A percentile compares a stretch with the other conserved stretches of the same genome.
Conservation (phyloP, 2,113 vertebrate species). For the Channa argus region DNA sequence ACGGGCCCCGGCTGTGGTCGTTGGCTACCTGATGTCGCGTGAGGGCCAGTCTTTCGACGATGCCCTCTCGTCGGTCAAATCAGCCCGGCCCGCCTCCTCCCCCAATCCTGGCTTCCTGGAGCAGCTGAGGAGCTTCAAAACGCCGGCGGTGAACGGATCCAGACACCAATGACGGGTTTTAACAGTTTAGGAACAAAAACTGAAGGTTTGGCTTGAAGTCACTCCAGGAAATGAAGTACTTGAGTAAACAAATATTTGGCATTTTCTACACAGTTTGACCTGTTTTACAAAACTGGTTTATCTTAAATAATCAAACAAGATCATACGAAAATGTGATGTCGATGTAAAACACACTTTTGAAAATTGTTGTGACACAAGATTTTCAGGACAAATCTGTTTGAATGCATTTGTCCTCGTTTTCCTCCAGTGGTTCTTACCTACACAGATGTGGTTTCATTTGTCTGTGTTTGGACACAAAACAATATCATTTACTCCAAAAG, state of each 20-base stretch:
- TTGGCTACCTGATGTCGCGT: conserved; percentile 92
- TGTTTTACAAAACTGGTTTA: background rate
- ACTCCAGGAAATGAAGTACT: background rate
- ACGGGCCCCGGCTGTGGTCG: conserved; percentile 89
- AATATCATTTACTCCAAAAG: background rate
- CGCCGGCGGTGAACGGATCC: conserved; percentile 38
- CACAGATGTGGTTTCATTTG: background rate
- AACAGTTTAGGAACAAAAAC: background rate
- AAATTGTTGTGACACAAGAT: too few relatives aligned
- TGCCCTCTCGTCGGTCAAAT: conserved; percentile 90
- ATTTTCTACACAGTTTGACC: background rate
- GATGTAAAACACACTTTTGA: too few relatives aligned
- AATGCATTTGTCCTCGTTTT: background rate
- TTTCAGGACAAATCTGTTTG: too few relatives aligned
- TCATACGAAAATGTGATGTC: too few relatives aligned
- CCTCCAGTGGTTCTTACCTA: too few relatives aligned
- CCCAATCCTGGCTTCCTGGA: conserved; percentile 94
- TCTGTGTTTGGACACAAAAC: background rate
- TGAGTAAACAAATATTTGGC: background rate
- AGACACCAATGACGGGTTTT: conserved; percentile 21
- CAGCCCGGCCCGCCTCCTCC: conserved; percentile 86
- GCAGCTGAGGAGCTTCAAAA: conserved; percentile 82
- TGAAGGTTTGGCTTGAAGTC: too few relatives aligned
- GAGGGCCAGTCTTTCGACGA: conserved; percentile 87
- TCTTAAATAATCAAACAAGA: background rate